Evolutionary conservation across 2,888 invertebrate genomes (phyloP).

Genomic region (Xestia ashworthii): DNA sequence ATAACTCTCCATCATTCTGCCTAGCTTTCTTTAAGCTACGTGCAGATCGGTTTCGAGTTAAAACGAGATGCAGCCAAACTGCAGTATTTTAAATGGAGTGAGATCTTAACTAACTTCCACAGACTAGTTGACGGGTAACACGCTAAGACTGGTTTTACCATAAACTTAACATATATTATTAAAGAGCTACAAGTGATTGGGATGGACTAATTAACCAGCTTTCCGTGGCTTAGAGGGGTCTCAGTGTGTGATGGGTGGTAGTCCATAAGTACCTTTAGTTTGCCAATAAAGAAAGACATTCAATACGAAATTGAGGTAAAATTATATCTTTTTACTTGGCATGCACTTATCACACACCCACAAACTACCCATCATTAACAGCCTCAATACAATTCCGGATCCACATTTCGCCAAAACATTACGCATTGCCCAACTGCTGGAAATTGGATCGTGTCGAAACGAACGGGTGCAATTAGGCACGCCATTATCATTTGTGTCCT

Average conservation of each 20-base stretch:
- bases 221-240: not conserved
- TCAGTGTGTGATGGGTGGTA: not conserved
- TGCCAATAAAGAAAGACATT: not conserved
- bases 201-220: not conserved
- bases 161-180: not conserved
- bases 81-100: not conserved
- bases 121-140: not conserved
- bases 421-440: slow-evolving; percentile 57
- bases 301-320: not conserved
- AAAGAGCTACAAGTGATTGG: not conserved
- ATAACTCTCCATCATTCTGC: not conserved
- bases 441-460: slow-evolving; percentile 74
- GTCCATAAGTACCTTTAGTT: not conserved
- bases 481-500: slow-evolving; percentile 73
- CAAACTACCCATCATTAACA: slow-evolving; percentile 24
- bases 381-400: slow-evolving; percentile 35
- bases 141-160: not conserved
- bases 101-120: not conserved
- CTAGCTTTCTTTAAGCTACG: not conserved
- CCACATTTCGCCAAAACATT: slow-evolving; percentile 43
- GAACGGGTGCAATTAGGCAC: slow-evolving; percentile 73
- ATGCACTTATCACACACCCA: slow-evolving; percentile 13
- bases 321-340: not conserved
- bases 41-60: not conserved
- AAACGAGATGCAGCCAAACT: not conserved